These are phyloP conservation scores for Montipora capitata DNA, from an alignment of 92 coral and sea anemone genomes.

Conservation along the genomic window DNA sequence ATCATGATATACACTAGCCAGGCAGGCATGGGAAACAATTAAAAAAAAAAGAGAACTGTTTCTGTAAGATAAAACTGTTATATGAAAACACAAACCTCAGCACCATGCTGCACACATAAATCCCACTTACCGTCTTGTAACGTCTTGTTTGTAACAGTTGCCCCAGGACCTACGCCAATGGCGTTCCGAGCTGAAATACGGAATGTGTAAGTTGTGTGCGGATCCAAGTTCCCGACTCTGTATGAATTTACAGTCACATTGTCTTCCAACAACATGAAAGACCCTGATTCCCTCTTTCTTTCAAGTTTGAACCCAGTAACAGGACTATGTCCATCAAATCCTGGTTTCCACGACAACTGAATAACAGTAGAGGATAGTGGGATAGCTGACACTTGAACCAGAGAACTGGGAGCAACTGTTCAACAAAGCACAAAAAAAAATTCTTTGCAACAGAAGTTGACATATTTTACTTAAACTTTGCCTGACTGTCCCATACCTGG, in stretches of 20 bases:
- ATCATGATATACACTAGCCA: background rate
- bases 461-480: too few relatives aligned
- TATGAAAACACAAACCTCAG: background rate
- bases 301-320: constrained; percentile 84
- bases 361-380: constrained; percentile 82
- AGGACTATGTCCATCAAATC: constrained; percentile 90
- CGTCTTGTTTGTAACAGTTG: constrained; percentile 68
- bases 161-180: constrained; percentile 83
- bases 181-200: constrained; percentile 77
- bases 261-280: constrained; percentile 34
- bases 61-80: too few relatives aligned
- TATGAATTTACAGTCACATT: constrained; percentile 38
- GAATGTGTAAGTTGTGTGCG: constrained; percentile 79
- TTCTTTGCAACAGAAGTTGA: too few relatives aligned
- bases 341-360: constrained; percentile 91
- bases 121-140: constrained; percentile 79
- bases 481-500: too few relatives aligned
- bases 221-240: constrained; percentile 67
- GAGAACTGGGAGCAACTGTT: constrained; percentile 91
- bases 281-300: constrained; percentile 37
- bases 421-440: background rate
- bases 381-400: constrained; percentile 60
- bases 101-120: background rate
- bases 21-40: too few relatives aligned
- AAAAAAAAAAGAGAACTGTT: too few relatives aligned